Conservation (phyloP, 2,113 vertebrate species). For the Synodontis membranacea region DNA sequence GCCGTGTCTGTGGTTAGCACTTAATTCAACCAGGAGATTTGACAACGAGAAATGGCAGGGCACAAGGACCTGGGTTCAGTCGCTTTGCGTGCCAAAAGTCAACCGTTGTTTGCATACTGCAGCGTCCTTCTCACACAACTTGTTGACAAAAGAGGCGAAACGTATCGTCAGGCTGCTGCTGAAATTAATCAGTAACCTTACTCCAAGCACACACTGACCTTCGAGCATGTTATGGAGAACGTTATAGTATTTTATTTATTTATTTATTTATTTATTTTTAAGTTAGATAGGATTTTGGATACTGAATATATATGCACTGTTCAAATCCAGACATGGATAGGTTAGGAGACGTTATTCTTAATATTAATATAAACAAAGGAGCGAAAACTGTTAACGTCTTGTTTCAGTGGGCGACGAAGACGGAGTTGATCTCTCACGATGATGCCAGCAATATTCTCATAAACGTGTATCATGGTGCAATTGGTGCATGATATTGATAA, state of each 20-base stretch:
- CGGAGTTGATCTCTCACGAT: not conserved
- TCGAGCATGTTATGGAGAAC: not conserved
- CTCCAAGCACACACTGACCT: not conserved
- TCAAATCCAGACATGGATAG: not conserved
- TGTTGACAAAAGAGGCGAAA: not conserved
- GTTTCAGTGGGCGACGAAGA: not conserved
- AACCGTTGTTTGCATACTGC: not conserved
- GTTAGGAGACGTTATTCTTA: not conserved
- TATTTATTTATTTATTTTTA: too few species aligned
- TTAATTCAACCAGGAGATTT: not conserved
- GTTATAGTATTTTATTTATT: not conserved
- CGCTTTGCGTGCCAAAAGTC: not conserved
- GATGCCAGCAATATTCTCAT: not conserved
- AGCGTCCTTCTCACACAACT: not conserved
- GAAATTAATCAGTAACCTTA: conserved; percentile 23
- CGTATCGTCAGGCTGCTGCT: not conserved
- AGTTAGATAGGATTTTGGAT: too few species aligned
- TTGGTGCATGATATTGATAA: not conserved
- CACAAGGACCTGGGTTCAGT: not conserved
- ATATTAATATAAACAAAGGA: too few species aligned
- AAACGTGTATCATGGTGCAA: not conserved
- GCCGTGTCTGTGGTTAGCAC: not conserved
- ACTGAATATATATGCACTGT: not conserved
- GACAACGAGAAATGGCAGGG: not conserved
- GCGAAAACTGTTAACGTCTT: not conserved